A percentile compares a stretch with the other conserved stretches of the same genome.
Conservation (phyloP, 2,797 vertebrate species). For the Myotis planiceps region DNA sequence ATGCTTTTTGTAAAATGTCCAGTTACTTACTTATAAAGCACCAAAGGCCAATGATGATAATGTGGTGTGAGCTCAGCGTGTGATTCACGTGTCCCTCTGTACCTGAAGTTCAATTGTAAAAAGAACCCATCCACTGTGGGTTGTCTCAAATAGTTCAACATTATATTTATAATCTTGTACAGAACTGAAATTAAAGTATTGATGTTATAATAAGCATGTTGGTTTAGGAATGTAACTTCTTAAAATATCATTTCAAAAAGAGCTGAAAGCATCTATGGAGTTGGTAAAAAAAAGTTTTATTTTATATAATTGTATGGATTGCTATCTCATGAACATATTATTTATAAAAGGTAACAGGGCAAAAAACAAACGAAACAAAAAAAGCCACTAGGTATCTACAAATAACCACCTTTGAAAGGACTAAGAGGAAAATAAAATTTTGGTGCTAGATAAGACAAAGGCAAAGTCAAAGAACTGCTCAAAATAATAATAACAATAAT, state of each 20-base stretch:
- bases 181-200: not conserved
- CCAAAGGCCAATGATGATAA: not conserved
- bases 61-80: not conserved
- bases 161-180: not conserved
- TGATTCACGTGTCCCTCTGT: not conserved
- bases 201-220: not conserved
- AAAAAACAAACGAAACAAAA: not conserved
- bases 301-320: not conserved
- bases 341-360: not conserved
- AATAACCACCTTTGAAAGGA: not conserved
- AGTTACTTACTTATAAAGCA: not conserved
- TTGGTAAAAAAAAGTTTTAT: not conserved
- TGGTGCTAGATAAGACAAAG: not conserved
- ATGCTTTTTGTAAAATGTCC: not conserved
- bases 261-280: not conserved
- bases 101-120: not conserved
- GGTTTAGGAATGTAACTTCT: slow-evolving; percentile 24
- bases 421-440: not conserved
- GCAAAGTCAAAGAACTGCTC: not conserved
- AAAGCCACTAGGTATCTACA: not conserved
- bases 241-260: not conserved
- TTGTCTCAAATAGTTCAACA: not conserved
- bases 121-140: not conserved
- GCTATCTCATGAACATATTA: not conserved
- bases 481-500: not conserved